These are phyloP conservation scores for Diorhabda carinulata DNA, from an alignment of 1,140 invertebrate genomes.

Conservation along the genomic window DNA sequence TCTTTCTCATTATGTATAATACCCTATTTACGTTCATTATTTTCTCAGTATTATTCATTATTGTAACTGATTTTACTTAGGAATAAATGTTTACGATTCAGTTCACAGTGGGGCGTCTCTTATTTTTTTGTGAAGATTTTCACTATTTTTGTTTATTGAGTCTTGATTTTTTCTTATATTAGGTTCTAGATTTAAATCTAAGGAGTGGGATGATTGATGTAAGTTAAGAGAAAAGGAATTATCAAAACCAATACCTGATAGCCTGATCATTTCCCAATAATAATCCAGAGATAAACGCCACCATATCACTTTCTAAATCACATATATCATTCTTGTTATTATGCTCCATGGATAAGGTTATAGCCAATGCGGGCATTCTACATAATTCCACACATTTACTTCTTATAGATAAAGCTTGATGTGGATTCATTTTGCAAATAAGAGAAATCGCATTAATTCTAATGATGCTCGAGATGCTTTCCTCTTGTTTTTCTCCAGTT, in stretches of 20 bases:
- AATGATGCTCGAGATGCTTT: slow-evolving; percentile 66
- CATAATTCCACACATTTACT: slow-evolving; percentile 84
- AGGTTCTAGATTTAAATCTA: too few species aligned
- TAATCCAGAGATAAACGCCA: slow-evolving; percentile 88
- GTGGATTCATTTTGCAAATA: slow-evolving; percentile 87
- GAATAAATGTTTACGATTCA: too few species aligned
- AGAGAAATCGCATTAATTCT: slow-evolving; percentile 70
- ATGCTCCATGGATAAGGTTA: slow-evolving; percentile 69
- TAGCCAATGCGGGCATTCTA: slow-evolving; percentile 81
- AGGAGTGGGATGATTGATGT: too few species aligned
- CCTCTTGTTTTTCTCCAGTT: slow-evolving; percentile 86
- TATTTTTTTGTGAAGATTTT: too few species aligned
- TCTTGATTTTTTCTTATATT: too few species aligned
- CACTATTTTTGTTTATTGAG: too few species aligned
- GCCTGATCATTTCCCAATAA: slow-evolving; percentile 86
- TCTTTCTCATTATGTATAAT: too few species aligned
- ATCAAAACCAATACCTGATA: slow-evolving; percentile 53
- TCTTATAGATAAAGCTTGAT: slow-evolving; percentile 75
- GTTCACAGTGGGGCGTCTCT: too few species aligned
- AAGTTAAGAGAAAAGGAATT: too few species aligned
- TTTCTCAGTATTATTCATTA: too few species aligned
- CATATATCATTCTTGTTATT: slow-evolving; percentile 27
- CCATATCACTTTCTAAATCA: slow-evolving; percentile 51
- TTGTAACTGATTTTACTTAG: too few species aligned
- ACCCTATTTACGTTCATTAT: too few species aligned